Percentiles rank a stretch among this genome's conserved stretches.
phyloP scores from a whole-genome alignment of 1,140 invertebrate genomes.

The Sitophilus oryzae region DNA sequence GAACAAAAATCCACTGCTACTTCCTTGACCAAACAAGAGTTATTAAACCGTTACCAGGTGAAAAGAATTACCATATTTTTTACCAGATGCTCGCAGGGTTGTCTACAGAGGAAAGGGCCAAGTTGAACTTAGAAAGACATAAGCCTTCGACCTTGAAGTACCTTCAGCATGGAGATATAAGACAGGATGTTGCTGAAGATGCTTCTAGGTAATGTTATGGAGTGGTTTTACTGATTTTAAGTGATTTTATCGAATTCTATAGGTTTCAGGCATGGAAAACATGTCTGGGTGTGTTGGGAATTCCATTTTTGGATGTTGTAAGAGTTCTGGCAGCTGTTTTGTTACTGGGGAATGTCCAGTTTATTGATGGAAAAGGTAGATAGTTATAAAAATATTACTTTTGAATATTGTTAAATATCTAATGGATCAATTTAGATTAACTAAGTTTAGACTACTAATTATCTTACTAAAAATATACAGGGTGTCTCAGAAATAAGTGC shows the following conservation, averaged over 20 bases:
- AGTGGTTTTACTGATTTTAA: not conserved
- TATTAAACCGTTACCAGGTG: slow-evolving; percentile 73
- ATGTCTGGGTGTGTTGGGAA: slow-evolving; percentile 81
- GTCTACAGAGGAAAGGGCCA: slow-evolving; percentile 76
- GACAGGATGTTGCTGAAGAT: slow-evolving; percentile 73
- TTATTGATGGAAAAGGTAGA: slow-evolving; percentile 62
- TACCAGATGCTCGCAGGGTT: slow-evolving; percentile 94
- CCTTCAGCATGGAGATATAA: slow-evolving; percentile 66
- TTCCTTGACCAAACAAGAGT: slow-evolving; percentile 91
- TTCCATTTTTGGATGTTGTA: slow-evolving; percentile 90
- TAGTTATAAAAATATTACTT: not conserved
- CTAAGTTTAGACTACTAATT: no score
- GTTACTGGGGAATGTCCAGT: slow-evolving; percentile 85
- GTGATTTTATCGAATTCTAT: slow-evolving; percentile 28
- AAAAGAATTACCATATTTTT: slow-evolving; percentile 96
- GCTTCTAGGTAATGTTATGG: slow-evolving; percentile 45
- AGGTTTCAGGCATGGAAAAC: slow-evolving; percentile 86
- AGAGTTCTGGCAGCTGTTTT: slow-evolving; percentile 84
- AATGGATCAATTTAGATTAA: no score
- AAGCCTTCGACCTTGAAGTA: slow-evolving; percentile 74
- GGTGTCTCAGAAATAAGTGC: no score
- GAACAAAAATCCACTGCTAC: slow-evolving; percentile 94
- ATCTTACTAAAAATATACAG: no score
- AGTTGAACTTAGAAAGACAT: slow-evolving; percentile 79
- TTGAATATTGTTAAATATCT: not conserved